phyloP scores from a whole-genome alignment of 1,140 invertebrate genomes.

The Oryzaephilus surinamensis region DNA sequence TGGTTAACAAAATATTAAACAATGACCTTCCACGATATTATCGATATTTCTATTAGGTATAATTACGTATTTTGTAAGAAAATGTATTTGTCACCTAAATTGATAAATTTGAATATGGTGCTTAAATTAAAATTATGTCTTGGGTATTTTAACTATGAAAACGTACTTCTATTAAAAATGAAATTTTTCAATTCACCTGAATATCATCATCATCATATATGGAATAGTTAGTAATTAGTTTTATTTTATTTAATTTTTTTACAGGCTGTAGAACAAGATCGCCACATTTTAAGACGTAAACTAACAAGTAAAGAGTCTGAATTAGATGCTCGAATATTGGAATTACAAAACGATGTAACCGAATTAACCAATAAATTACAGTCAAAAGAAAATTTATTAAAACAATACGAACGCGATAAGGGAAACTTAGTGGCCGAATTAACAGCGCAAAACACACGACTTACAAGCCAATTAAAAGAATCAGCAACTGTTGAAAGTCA shows the following conservation, averaged over 20 bases:
- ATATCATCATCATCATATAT: no score
- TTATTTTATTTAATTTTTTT: slow-evolving; percentile 27
- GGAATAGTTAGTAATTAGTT: no score
- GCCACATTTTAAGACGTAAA: slow-evolving; percentile 73
- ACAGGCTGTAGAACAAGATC: slow-evolving; percentile 88
- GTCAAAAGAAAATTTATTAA: slow-evolving; percentile 49
- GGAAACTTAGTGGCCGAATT: slow-evolving; percentile 64
- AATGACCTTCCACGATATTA: no score
- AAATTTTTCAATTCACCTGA: no score
- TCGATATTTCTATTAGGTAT: no score
- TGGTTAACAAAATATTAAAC: no score
- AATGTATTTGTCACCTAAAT: no score
- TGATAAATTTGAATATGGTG: no score
- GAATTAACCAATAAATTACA: slow-evolving; percentile 59
- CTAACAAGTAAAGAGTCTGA: slow-evolving; percentile 76
- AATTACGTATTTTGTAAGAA: no score
- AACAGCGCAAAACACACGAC: slow-evolving; percentile 79
- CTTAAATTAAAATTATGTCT: no score
- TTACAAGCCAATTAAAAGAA: slow-evolving; percentile 75
- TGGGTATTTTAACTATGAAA: no score
- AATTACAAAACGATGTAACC: slow-evolving; percentile 77
- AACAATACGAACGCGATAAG: slow-evolving; percentile 69
- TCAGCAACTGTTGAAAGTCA: slow-evolving; percentile 58
- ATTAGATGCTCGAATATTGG: slow-evolving; percentile 76
- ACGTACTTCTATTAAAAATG: no score